Evolutionary conservation across 1,140 invertebrate species (phyloP).

Genomic region (Drosophila lacertosa): DNA sequence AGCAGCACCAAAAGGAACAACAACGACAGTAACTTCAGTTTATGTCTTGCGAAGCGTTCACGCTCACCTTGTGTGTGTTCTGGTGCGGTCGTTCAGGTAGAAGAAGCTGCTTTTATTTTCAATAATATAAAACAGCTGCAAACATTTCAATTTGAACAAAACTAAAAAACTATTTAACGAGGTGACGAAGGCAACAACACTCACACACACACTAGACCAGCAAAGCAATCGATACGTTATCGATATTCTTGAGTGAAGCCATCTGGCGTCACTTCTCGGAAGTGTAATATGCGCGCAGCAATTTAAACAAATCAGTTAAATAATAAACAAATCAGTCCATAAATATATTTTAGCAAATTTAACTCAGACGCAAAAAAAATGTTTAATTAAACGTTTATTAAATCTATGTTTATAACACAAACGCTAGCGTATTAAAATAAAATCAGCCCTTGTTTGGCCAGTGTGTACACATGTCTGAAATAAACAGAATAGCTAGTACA

Average conservation of each 20-base stretch:
- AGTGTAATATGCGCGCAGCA: not conserved
- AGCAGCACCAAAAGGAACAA: conserved; percentile 11
- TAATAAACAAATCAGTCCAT: too few relatives aligned
- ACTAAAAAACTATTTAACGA: conserved; percentile 19
- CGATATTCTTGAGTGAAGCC: conserved; percentile 16
- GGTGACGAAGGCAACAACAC: conserved; percentile 41
- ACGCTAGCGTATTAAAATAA: not conserved
- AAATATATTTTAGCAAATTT: too few relatives aligned
- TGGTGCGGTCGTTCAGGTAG: not conserved
- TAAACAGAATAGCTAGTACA: not conserved
- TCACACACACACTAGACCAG: conserved; percentile 19
- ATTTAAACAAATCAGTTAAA: not conserved
- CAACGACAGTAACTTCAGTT: conserved; percentile 6
- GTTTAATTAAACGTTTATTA: too few relatives aligned
- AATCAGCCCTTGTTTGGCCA: not conserved
- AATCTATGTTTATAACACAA: not conserved
- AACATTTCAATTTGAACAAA: conserved; percentile 28
- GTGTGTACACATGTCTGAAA: conserved; percentile 11
- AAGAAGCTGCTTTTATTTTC: conserved; percentile 3
- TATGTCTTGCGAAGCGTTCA: not conserved
- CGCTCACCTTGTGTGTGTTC: conserved; percentile 6
- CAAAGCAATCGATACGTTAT: conserved; percentile 24
- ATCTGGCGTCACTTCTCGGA: not conserved
- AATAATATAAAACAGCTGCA: conserved; percentile 6
- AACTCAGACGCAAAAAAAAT: too few relatives aligned